Evolutionary conservation across 1,140 invertebrate genomes (phyloP), one percentile per base, ranked within the genome.

Genomic region (Drosophila carrolli): DNA sequence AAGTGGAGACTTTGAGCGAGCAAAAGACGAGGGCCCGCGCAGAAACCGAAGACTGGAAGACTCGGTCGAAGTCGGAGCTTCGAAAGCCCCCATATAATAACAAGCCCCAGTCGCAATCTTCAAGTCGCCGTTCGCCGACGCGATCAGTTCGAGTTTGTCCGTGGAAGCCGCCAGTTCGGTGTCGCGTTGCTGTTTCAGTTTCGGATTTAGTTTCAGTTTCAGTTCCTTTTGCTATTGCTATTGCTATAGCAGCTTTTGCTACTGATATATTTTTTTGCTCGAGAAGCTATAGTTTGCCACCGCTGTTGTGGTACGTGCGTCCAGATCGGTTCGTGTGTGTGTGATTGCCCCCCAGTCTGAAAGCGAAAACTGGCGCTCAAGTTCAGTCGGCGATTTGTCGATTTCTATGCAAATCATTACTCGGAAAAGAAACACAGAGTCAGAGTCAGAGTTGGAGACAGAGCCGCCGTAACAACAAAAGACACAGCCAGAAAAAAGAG

Each of bases 401-500:
- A 83, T 88, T 88, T 88, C 84, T 88, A 88, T 88, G 83, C 84
- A 88, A 88, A 88, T 88, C 78, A 89, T 88, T 88, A 76, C 84
- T 88, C 79, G 78, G 83, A 86, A 86, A 84, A 78, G 81, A 65
- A 88, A 61, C 62, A 71, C 46, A 41, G 63, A 54, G 62, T 10
- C 60, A 13, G 29, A 48, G 58, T 11, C 27, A 8, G 16, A 14
- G 48, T 8, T 8, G 11, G 19, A 40, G 47, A 7, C 51, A 32
- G 41, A 59, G 43, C 13, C 43, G 32, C 27, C n/a, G 35, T 19
- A 66, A 48, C 44, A 68, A 46, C 46, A 48, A 27, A 50, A 68
- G 41, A 41, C 29, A 32, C 65, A 19, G 65, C 11, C 43, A 40
- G 37, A 57, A 86, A 83, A 81, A 83, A 88, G 78, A 88, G 83